phyloP scores from a whole-genome alignment of 37 sponge, comb jelly and placozoan genomes.

The Haliclona indistincta region DNA sequence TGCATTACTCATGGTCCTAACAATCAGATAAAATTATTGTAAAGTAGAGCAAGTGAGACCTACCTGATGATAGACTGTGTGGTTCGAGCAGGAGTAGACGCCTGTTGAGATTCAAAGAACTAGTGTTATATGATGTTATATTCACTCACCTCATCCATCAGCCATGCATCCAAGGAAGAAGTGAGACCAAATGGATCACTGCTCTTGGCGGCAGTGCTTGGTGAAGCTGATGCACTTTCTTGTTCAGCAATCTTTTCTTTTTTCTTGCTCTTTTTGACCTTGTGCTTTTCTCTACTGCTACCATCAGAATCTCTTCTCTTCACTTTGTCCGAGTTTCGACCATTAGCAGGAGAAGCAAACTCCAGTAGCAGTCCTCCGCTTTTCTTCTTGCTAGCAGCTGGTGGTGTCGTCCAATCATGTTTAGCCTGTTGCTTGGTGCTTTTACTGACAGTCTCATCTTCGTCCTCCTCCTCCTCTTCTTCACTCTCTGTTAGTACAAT shows the following conservation, averaged over 20 bases:
- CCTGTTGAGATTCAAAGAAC: too few species aligned
- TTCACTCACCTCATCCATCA: conserved; percentile 24
- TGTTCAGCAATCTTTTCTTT: neutral
- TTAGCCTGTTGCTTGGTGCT: neutral
- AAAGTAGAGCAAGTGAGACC: neutral
- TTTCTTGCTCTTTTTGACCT: conserved; percentile 11
- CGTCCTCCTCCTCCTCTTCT: conserved; percentile 48
- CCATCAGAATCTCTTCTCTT: neutral
- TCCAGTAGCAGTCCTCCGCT: conserved; percentile 27
- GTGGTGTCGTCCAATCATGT: too few species aligned
- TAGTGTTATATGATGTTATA: neutral
- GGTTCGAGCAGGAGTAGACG: too few species aligned
- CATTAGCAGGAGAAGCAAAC: neutral
- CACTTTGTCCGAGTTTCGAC: neutral
- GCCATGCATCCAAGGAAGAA: conserved; percentile 61
- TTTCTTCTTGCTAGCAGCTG: neutral
- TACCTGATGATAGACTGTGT: too few species aligned
- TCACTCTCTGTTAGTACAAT: conserved; percentile 61
- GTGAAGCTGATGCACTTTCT: neutral
- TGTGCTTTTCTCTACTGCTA: conserved; percentile 5
- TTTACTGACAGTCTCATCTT: conserved; percentile 1
- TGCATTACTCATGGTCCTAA: neutral
- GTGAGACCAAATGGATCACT: conserved; percentile 38
- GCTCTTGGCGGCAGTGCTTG: neutral
- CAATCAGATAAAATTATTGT: neutral